Evolutionary conservation across 2,113 vertebrate genomes (phyloP), one percentile per base, ranked within the genome.

Genomic region (Thomomys bottae): DNA sequence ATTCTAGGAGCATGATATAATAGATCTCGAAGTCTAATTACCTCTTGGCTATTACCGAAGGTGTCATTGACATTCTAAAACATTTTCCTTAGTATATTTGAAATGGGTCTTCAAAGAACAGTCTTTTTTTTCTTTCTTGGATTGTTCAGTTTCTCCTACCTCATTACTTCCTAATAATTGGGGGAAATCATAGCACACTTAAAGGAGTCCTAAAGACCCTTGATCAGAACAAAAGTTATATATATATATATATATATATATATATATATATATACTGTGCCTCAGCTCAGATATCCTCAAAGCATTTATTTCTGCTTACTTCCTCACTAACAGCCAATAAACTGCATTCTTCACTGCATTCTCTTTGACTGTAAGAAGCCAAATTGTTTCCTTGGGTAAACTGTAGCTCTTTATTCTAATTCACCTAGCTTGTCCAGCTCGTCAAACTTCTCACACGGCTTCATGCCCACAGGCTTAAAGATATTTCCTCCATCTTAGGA

Each of bases 1-100:
- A 68, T 87, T 71, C 42, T 72, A 83, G 23, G 85, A 84, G 12
- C 28, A 82, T 72, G 89, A 57, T 72, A 66, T 57, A 71, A 11
- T 57, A 61, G 45, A 38, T 82, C 91, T 95, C 83, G 84, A 94
- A 87, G 38, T 75, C 32, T 94, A 85, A 77, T 95, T 17, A 64
- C 5, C 57, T 82, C 28, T 84, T 23, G 85, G 87, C 61, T 84
- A 17, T 92, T 67, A 84, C 28, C 42, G 90, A 90, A 77, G 9
- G 28, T 26, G 34, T 79, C 71, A 38, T 38, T 54, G 26, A n/a
- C 34, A 21, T 90, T 76, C 28, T 45, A 68, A 89, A 84, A 36
- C 91, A 23, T 75, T 94, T 94, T 81, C 40, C 42, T 88, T 89
- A 67, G 70, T 84, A 26, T 75, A 68, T 71, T 91, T 45, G 40